Base-by-base conservation (phyloP, 2,888 invertebrate species). In the Gymnocheta viridis region DNA sequence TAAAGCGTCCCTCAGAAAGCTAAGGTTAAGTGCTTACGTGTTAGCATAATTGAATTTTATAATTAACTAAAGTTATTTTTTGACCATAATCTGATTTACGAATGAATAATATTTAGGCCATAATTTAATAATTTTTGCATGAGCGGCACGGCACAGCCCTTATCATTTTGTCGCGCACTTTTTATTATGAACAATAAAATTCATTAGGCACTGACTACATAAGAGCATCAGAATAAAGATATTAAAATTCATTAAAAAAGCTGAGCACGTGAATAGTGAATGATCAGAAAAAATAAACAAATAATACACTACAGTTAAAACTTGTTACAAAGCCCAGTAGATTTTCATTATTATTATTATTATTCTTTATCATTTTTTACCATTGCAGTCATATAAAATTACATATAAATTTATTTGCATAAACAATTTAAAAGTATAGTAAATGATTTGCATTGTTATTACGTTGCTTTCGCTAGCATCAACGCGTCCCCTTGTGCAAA, bases 231-330 rank as follows among this genome's bases (percentile, higher is more conserved):
- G 35, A 19, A n/a, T 9, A 35, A 56, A 54, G 22, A 7, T 56
- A 66, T 22, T 64, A 7, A 41, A 60, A 78, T 56, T 41, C 41
- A 69, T 35, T n/a, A 17, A 29, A 56, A 27, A 12, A 58, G 22
- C 4, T 38, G 51, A 49, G 35, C 83, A 84, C 77, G 84, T 77
- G 77, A 69, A 70, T 27, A 67, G 41, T 19, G 81, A 84, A 54
- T 84, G 84, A 84, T 84, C 80, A 73, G 38, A 10, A 19, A n/a
- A 60, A 29, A n/a, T 38, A 79, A 38, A 70, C 4, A 64, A 64
- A 64, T n/a, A 64, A 24, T 67, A 44, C 17, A 29, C 54, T 76
- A 62, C 29, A 76, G 62, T 82, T 69, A 70, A 54, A 72, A 38
- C 62, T 67, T 82, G 69, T 44, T 69, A 67, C 56, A 69, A 76